Evolutionary conservation across 2,797 vertebrate genomes (phyloP).

Genomic region (Coranthus polyacanthus): DNA sequence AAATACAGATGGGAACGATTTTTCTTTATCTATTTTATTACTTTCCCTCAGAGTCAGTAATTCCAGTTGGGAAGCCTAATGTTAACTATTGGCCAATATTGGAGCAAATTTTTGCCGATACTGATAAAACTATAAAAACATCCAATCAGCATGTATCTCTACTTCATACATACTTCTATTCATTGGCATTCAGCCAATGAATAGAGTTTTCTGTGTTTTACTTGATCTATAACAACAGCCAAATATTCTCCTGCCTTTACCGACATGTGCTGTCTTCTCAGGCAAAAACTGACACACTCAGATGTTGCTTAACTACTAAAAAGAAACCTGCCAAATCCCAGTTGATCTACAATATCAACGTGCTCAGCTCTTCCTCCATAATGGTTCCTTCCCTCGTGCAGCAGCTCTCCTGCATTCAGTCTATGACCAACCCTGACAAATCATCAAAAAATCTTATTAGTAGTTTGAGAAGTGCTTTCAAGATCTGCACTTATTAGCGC

Average conservation of each 20-base stretch:
- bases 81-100: no score
- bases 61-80: no score
- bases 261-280: not conserved
- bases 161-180: no score
- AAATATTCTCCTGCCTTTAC: not conserved
- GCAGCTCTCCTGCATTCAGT: not conserved
- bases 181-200: no score
- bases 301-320: not conserved
- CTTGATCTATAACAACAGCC: not conserved
- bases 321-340: not conserved
- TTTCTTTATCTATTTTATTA: no score
- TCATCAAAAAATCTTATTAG: not conserved
- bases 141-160: no score
- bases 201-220: no score
- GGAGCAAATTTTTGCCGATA: no score
- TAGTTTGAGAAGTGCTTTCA: slow-evolving; percentile 6
- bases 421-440: not conserved
- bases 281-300: slow-evolving; percentile 8
- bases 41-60: no score
- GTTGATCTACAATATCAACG: not conserved
- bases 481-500: slow-evolving; percentile 11
- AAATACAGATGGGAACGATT: no score
- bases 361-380: not conserved
- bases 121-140: no score
- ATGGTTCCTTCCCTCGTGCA: no score